Conservation (phyloP, 2,113 vertebrate genomes). For the Cromileptes altivelis region DNA sequence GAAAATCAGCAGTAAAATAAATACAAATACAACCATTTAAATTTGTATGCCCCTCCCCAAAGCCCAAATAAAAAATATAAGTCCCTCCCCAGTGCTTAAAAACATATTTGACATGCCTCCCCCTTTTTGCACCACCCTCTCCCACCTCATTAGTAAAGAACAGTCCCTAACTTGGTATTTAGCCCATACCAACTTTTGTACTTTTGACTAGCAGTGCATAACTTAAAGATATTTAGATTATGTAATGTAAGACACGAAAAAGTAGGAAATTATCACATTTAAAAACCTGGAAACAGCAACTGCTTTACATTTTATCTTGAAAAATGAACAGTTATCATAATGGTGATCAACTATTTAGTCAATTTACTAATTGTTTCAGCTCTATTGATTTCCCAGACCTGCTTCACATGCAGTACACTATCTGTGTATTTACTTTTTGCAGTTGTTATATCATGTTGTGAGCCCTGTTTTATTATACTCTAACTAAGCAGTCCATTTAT, state of each 20-base stretch:
- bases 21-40: too few species aligned
- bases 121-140: too few species aligned
- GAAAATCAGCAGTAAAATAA: too few species aligned
- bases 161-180: neutral
- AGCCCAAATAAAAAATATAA: too few species aligned
- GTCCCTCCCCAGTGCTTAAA: too few species aligned
- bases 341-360: neutral
- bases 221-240: neutral
- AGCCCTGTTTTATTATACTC: neutral
- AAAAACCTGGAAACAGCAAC: neutral
- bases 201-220: neutral
- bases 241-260: neutral
- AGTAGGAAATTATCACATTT: neutral
- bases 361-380: neutral
- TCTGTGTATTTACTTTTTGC: neutral
- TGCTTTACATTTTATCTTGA: neutral
- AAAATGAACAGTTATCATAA: neutral
- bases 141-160: too few species aligned
- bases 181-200: neutral
- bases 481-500: neutral
- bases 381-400: neutral
- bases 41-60: too few species aligned
- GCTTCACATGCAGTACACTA: neutral
- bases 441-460: too few species aligned
- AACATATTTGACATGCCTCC: too few species aligned